Evolutionary conservation across 2,888 invertebrate genomes (phyloP).

Genomic region (Caenorhabditis sp.): DNA sequence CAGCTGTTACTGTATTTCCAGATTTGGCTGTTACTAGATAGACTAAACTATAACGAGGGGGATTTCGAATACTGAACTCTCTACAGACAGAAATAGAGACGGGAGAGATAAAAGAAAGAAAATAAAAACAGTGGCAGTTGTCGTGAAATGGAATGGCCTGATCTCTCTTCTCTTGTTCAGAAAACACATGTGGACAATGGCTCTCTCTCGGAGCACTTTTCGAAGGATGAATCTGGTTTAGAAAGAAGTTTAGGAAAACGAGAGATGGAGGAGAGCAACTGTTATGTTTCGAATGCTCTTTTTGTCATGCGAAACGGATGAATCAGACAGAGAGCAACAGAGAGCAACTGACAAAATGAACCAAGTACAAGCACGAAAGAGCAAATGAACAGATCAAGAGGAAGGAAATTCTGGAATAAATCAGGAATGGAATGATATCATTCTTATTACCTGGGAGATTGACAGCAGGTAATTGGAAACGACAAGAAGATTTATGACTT

Average conservation of each 20-base stretch:
- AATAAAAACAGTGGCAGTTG: conserved; percentile 39
- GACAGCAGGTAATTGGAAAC: background rate
- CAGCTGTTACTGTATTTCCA: background rate
- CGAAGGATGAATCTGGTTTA: background rate
- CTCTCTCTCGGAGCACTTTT: conserved; percentile 37
- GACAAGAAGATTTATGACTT: background rate
- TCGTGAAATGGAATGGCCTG: conserved; percentile 19
- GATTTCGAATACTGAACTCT: conserved; percentile 4
- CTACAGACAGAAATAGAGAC: background rate
- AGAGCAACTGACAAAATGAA: conserved; percentile 30
- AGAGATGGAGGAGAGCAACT: conserved; percentile 18
- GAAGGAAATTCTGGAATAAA: background rate
- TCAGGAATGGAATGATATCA: conserved; percentile 10
- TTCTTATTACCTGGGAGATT: background rate
- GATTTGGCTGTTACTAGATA: conserved; percentile 3
- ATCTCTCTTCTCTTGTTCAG: conserved; percentile 24
- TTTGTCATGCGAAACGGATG: conserved; percentile 32
- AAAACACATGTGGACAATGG: conserved; percentile 28
- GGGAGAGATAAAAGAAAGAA: conserved; percentile 9
- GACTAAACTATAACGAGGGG: background rate
- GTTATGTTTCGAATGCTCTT: conserved; percentile 25
- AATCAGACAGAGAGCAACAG: conserved; percentile 15
- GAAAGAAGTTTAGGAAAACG: background rate
- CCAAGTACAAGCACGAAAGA: conserved; percentile 26
- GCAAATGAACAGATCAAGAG: conserved; percentile 1